Conservation (phyloP, 2,797 vertebrate species). For the Hybognathus amarus region DNA sequence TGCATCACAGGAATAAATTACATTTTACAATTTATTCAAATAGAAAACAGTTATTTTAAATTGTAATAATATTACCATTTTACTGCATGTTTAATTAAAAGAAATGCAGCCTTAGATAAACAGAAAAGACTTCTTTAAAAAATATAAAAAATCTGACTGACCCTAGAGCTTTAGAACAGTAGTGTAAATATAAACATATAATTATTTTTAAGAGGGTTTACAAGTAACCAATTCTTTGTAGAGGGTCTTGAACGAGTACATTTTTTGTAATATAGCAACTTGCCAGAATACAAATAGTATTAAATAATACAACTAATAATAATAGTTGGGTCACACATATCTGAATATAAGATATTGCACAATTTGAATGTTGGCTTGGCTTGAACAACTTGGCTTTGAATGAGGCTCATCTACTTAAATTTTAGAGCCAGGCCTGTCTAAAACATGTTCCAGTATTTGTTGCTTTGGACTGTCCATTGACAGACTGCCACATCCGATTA, state of each 20-base stretch:
- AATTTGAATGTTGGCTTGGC: not conserved
- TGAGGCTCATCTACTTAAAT: not conserved
- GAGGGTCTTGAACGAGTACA: not conserved
- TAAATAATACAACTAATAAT: not conserved
- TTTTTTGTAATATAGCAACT: not conserved
- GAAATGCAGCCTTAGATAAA: too few species aligned
- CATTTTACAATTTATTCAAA: too few species aligned
- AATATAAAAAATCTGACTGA: too few species aligned
- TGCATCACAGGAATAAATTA: too few species aligned
- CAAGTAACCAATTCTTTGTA: not conserved
- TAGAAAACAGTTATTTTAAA: too few species aligned
- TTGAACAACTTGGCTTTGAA: not conserved
- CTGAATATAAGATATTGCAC: not conserved
- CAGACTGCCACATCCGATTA: conserved; percentile 12
- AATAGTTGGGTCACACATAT: not conserved
- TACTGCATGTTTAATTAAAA: too few species aligned
- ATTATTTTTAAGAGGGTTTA: not conserved
- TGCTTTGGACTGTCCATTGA: not conserved
- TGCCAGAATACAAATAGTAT: not conserved
- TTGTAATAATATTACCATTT: too few species aligned
- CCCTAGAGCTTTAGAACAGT: too few species aligned
- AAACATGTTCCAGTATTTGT: conserved; percentile 3
- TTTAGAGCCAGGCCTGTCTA: not conserved
- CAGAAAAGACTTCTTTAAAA: too few species aligned
- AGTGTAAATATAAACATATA: too few species aligned